phyloP scores from a whole-genome alignment of 2,888 invertebrate species.

The Masnerella sp. region DNA sequence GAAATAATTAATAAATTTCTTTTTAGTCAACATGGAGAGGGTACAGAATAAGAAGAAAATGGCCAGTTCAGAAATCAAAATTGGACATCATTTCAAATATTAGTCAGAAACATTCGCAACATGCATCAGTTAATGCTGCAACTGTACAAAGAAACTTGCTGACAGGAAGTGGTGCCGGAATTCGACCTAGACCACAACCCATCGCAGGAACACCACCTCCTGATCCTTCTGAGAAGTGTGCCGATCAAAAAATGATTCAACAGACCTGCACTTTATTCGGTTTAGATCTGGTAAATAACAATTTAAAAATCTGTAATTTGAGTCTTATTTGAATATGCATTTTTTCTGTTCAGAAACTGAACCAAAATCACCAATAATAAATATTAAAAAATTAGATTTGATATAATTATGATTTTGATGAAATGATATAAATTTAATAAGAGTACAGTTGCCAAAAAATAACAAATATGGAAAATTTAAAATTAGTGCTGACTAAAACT shows the following conservation, averaged over 20 bases:
- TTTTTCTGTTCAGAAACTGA: too few relatives aligned
- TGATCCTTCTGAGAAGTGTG: slow-evolving; percentile 89
- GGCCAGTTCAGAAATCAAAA: slow-evolving; percentile 80
- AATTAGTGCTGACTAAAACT: too few relatives aligned
- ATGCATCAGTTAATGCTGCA: slow-evolving; percentile 33
- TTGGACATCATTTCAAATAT: slow-evolving; percentile 68
- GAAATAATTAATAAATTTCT: background rate
- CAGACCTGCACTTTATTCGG: slow-evolving; percentile 94
- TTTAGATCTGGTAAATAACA: slow-evolving; percentile 86
- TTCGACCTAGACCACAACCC: slow-evolving; percentile 91
- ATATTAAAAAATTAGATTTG: too few relatives aligned
- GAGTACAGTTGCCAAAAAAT: too few relatives aligned
- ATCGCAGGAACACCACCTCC: slow-evolving; percentile 93
- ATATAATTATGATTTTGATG: too few relatives aligned
- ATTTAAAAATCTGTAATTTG: too few relatives aligned
- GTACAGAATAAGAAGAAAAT: slow-evolving; percentile 84
- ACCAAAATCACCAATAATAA: too few relatives aligned
- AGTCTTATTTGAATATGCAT: too few relatives aligned
- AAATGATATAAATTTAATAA: too few relatives aligned
- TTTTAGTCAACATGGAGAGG: slow-evolving; percentile 88
- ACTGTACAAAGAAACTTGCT: slow-evolving; percentile 74
- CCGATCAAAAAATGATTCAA: slow-evolving; percentile 91
- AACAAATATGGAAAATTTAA: too few relatives aligned
- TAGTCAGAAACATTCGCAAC: slow-evolving; percentile 70
- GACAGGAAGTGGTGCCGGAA: slow-evolving; percentile 76